phyloP scores from a whole-genome alignment of 2,797 vertebrate species.

The Xerus rutilus region DNA sequence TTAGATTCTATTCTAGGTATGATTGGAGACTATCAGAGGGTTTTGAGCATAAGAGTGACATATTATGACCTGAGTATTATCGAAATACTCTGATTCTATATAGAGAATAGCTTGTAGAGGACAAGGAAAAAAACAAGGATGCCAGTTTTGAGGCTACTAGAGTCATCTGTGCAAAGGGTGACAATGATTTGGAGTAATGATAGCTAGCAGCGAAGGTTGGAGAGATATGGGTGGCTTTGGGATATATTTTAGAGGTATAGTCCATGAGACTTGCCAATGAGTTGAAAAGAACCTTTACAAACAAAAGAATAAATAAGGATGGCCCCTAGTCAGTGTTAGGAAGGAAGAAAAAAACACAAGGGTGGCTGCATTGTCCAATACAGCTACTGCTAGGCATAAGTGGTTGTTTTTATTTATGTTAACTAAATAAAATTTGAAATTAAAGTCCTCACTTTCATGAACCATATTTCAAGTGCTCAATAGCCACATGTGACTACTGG shows the following conservation, averaged over 20 bases:
- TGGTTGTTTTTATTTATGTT: slow-evolving; percentile 1
- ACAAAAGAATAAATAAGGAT: not conserved
- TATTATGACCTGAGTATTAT: slow-evolving; percentile 17
- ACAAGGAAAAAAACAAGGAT: not conserved
- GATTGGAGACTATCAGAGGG: not conserved
- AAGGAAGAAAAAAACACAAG: not conserved
- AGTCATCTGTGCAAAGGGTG: not conserved
- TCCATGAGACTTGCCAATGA: slow-evolving; percentile 5
- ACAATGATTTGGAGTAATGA: not conserved
- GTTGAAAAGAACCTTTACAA: slow-evolving; percentile 55
- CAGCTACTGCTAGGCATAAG: not conserved
- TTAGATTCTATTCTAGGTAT: slow-evolving; percentile 42
- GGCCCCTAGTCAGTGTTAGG: not conserved
- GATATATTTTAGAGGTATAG: slow-evolving; percentile 16
- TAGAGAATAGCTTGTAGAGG: not conserved
- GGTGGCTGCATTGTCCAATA: not conserved
- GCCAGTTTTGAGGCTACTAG: not conserved
- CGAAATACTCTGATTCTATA: not conserved
- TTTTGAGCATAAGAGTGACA: slow-evolving; percentile 3
- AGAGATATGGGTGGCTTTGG: not conserved
- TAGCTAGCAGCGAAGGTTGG: not conserved
- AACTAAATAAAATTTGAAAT: slow-evolving; percentile 54
- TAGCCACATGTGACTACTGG: slow-evolving; percentile 2
- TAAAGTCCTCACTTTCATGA: not conserved
- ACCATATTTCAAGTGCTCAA: slow-evolving; percentile 47